Conservation (phyloP, 2,113 vertebrate genomes). For the Bufo gargarizans region DNA sequence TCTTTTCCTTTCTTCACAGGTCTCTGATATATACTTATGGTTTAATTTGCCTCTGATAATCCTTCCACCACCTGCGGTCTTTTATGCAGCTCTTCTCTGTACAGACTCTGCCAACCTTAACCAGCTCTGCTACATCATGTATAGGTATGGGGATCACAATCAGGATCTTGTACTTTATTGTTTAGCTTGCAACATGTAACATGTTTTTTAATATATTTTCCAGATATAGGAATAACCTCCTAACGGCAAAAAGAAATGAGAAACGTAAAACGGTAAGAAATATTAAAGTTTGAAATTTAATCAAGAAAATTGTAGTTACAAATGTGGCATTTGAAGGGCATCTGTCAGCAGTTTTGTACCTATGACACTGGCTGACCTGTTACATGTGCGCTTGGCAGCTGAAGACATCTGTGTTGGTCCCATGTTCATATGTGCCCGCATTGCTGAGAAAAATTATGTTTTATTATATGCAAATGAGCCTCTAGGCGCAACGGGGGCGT, state of each 20-base stretch:
- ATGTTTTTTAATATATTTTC: neutral
- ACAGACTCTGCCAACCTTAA: slow-evolving; percentile 82
- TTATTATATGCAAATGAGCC: no score
- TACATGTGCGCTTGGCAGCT: no score
- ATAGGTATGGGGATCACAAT: slow-evolving; percentile 75
- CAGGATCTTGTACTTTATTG: neutral
- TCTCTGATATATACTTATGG: slow-evolving; percentile 85
- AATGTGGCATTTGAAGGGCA: no score
- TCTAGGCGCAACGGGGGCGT: no score
- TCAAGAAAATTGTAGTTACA: no score
- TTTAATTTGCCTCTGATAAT: slow-evolving; percentile 85
- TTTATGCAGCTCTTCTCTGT: slow-evolving; percentile 85
- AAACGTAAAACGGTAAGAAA: slow-evolving; percentile 76
- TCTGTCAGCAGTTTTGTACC: no score
- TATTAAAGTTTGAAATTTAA: neutral
- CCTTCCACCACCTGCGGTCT: slow-evolving; percentile 84
- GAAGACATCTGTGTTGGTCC: no score
- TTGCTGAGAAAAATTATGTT: no score
- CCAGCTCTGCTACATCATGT: slow-evolving; percentile 88
- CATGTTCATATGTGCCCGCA: no score
- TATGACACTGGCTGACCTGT: no score
- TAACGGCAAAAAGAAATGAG: slow-evolving; percentile 83
- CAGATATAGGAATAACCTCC: slow-evolving; percentile 87
- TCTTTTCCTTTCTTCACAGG: slow-evolving; percentile 72
- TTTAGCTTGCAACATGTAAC: neutral